Evolutionary conservation across 2,113 vertebrate species (phyloP).

Genomic region (Mesembrinibis cayennensis): DNA sequence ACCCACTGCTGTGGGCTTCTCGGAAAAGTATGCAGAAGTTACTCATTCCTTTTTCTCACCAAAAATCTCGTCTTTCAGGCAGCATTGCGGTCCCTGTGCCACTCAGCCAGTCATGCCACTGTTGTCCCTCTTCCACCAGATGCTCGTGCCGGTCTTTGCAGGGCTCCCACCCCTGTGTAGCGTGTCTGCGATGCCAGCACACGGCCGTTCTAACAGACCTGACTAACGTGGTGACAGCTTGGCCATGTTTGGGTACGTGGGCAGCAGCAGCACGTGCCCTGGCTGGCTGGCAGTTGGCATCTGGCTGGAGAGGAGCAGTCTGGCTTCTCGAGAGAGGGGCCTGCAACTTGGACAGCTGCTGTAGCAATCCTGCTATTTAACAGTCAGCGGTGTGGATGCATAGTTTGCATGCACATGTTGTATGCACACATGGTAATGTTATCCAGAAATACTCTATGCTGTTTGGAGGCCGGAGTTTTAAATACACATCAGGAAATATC

Average conservation of each 20-base stretch:
- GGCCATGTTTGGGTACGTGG: slow-evolving; percentile 58
- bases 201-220: not conserved
- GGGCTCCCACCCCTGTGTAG: not conserved
- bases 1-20: not conserved
- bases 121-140: not conserved
- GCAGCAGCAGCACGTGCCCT: not conserved
- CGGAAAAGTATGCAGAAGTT: not conserved
- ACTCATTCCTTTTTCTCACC: not conserved
- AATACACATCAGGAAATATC: slow-evolving; percentile 65
- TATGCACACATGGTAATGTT: slow-evolving; percentile 36
- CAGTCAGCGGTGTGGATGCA: not conserved
- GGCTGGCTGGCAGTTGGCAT: slow-evolving; percentile 44
- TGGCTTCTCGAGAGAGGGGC: not conserved
- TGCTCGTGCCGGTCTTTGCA: not conserved
- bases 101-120: not conserved
- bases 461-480: slow-evolving; percentile 36
- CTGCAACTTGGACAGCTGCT: slow-evolving; percentile 29
- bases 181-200: not conserved
- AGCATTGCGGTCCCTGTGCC: not conserved
- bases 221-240: not conserved
- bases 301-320: slow-evolving; percentile 20
- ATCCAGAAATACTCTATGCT: slow-evolving; percentile 47
- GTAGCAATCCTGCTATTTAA: not conserved
- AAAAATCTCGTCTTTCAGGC: not conserved
- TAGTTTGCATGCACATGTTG: slow-evolving; percentile 35